Conservation (phyloP, 2,888 invertebrate species). For the Tachina grossa region DNA sequence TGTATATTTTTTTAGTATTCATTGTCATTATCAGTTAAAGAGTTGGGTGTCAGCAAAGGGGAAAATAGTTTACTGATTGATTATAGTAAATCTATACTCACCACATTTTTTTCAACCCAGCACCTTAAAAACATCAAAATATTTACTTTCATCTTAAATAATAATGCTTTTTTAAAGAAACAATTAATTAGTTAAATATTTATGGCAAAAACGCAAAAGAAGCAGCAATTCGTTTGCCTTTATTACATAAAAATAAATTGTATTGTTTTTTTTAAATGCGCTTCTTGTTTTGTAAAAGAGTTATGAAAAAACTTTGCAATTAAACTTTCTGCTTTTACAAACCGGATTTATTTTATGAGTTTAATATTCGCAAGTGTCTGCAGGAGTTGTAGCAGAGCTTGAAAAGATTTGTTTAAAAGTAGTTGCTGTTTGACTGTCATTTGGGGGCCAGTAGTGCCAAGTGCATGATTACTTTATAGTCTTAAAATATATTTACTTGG, state of each 20-base stretch:
- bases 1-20: too few species aligned
- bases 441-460: conserved; percentile 72
- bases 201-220: conserved; percentile 29
- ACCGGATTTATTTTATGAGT: conserved; percentile 24
- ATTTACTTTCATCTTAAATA: too few species aligned
- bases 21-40: too few species aligned
- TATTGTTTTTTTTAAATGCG: not conserved
- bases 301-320: conserved; percentile 39
- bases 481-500: conserved; percentile 25
- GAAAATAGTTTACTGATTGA: too few species aligned
- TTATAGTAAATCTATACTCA: too few species aligned
- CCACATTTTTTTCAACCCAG: too few species aligned
- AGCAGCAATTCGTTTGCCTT: not conserved
- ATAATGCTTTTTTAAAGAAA: not conserved
- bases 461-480: conserved; percentile 62
- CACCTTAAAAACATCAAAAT: too few species aligned
- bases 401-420: conserved; percentile 11
- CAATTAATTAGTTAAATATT: conserved; percentile 56
- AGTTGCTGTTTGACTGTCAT: conserved; percentile 16
- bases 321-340: conserved; percentile 37
- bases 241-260: not conserved
- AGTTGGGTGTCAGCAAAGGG: too few species aligned
- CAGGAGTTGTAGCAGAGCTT: conserved; percentile 16
- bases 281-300: conserved; percentile 14
- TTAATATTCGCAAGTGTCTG: conserved; percentile 14